Base-by-base conservation (phyloP, 2,797 vertebrate genomes). In the Muraenolepis orangiensis region DNA sequence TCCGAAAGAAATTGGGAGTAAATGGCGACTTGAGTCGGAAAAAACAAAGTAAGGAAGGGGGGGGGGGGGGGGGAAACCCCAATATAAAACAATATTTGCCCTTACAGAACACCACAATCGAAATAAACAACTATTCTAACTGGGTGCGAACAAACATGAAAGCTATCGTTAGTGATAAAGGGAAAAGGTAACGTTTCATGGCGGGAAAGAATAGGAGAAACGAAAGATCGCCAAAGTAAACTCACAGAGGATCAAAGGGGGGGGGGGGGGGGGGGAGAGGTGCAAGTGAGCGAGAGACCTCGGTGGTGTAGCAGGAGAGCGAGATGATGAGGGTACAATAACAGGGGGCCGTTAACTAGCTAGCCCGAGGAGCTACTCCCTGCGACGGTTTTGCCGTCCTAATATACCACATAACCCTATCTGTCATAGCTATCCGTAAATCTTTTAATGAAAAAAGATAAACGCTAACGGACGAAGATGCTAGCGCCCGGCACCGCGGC, bases 161-260 rank as follows among this genome's bases (percentile, higher is more conserved):
- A 74, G 69, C 10, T 67, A 78, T 18, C 75, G 87, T 90, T 88
- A 87, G 89, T 85, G 78, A 0, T 67, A 81, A 81, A 7, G 51
- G 42, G 16, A 61, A 34, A 61, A 84, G 85, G 74, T 6, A 76
- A 74, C 75, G 82, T 81, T 81, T 82, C 76, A 76, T 74, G 78
- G 79, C 77, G 29, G 71, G 13, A 29, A 6, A 42, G 18, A 30
- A 26, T 32, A 23, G 38, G 11, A 69, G 76, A 88, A 87, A 87
- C 85, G n/a, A 87, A 78, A 78, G 82, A 82, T 84, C 80, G 77
- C 38, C 73, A 85, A 87, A 79, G 82, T 85, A 66, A 28, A 76
- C 75, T 86, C 46, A 79, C 76, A 75, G 76, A 75, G 78, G 77
- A 76, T 76, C 77, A 1, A 4, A n/a, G 51, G 51, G 51, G 5